A percentile compares a stretch with the other conserved stretches of the same genome.
Conservation (phyloP, 1,140 invertebrate genomes). For the Caenorhabditis briggsae region DNA sequence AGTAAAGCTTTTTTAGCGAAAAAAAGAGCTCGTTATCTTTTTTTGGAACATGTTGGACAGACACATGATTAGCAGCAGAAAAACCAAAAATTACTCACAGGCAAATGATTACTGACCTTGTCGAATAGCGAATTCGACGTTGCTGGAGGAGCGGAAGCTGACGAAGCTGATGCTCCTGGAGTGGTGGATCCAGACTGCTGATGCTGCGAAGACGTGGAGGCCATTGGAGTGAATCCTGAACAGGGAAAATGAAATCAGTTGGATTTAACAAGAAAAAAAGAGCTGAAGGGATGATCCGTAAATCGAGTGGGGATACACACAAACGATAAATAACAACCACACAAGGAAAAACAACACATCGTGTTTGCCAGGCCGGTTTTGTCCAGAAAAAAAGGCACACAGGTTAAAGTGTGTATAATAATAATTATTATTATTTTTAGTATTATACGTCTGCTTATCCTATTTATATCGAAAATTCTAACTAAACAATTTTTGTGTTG, state of each 20-base stretch:
- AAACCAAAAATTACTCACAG: conserved; percentile 48
- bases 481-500: not conserved
- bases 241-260: not conserved
- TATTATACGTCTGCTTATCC: too few species aligned
- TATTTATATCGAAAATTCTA: not conserved
- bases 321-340: not conserved
- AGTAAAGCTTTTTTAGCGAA: not conserved
- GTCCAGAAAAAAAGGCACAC: not conserved
- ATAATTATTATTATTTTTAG: not conserved
- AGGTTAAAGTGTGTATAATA: not conserved
- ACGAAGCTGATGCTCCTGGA: not conserved
- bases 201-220: not conserved
- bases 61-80: conserved; percentile 4
- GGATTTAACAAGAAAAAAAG: too few species aligned
- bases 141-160: not conserved
- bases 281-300: not conserved
- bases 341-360: not conserved
- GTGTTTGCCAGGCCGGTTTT: not conserved
- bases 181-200: not conserved
- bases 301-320: not conserved
- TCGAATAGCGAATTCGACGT: conserved; percentile 49
- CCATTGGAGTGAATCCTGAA: conserved; percentile 37
- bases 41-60: conserved; percentile 5
- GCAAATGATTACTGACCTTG: conserved; percentile 54
- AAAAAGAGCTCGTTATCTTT: conserved; percentile 23